A percentile compares a stretch with the other conserved stretches of the same genome.
Conservation (phyloP, 2,888 invertebrate species). For the Papilio protenor region DNA sequence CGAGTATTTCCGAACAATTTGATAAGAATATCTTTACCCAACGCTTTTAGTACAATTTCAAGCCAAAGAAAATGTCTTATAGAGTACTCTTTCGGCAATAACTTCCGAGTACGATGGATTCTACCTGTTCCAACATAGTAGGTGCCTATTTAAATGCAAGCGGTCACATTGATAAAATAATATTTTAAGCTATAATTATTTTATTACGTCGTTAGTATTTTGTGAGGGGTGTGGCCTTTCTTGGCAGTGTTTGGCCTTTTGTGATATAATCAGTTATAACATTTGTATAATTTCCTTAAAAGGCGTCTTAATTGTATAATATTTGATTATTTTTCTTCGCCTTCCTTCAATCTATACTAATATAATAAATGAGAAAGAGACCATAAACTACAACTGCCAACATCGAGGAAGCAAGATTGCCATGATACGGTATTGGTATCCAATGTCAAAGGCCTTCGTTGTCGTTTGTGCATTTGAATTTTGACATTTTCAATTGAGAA, state of each 20-base stretch:
- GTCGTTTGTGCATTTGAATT: no score
- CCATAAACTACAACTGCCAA: no score
- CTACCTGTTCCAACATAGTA: no score
- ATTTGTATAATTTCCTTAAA: constrained; percentile 1
- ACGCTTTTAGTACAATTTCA: not conserved
- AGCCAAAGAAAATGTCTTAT: not conserved
- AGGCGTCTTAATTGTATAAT: constrained; percentile 5
- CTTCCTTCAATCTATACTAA: no score
- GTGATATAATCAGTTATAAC: constrained; percentile 7
- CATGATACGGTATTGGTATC: no score
- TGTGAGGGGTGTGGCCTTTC: not conserved
- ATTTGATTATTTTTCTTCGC: no score
- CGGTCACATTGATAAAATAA: not conserved
- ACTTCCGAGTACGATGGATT: no score
- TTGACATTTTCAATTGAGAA: no score
- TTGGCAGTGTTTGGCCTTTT: not conserved
- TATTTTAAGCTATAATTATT: not conserved
- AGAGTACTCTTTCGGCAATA: not conserved
- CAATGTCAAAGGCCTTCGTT: no score
- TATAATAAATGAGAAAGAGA: no score
- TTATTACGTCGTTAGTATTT: not conserved
- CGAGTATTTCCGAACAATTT: not conserved
- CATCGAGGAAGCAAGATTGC: no score
- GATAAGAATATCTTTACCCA: not conserved
- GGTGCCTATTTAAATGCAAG: no score